Conservation (phyloP, 2,797 vertebrate species). For the Myotis planiceps region DNA sequence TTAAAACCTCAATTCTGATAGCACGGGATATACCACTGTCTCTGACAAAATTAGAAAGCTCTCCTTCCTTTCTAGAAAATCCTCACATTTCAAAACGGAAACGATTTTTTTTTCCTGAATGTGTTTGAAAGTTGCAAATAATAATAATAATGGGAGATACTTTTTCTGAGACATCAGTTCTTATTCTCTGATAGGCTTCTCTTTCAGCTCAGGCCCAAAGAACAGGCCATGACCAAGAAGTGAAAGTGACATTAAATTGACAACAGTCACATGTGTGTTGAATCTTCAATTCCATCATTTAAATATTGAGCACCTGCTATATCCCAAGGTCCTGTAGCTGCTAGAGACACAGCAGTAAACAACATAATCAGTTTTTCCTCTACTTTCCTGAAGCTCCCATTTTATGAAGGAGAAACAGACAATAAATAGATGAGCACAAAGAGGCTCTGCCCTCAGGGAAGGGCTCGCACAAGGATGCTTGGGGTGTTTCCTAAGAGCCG, state of each 20-base stretch:
- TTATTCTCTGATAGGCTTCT: background rate
- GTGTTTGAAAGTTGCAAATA: conserved; percentile 8
- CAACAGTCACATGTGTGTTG: background rate
- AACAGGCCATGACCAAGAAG: background rate
- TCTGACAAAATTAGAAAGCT: conserved; percentile 1
- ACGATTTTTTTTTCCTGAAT: background rate
- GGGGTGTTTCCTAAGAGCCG: background rate
- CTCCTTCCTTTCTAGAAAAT: conserved; percentile 31
- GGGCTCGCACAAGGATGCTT: background rate
- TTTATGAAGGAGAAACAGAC: background rate
- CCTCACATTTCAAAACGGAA: background rate
- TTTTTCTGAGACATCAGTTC: background rate
- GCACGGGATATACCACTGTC: background rate
- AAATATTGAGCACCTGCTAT: background rate
- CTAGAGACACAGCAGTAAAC: background rate
- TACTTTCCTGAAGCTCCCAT: background rate
- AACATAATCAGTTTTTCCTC: background rate
- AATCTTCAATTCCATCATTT: conserved; percentile 9
- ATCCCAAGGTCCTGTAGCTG: background rate
- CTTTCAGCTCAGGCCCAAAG: background rate
- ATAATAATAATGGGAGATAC: background rate
- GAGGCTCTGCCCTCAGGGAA: background rate
- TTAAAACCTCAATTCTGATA: conserved; percentile 28
- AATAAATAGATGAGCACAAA: background rate
- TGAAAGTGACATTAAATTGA: background rate